Percentiles rank a stretch among this genome's conserved stretches.
These are phyloP conservation scores for Carpatolechia fugitivella DNA, from an alignment of 2,888 invertebrate species.

Conservation along the genomic window DNA sequence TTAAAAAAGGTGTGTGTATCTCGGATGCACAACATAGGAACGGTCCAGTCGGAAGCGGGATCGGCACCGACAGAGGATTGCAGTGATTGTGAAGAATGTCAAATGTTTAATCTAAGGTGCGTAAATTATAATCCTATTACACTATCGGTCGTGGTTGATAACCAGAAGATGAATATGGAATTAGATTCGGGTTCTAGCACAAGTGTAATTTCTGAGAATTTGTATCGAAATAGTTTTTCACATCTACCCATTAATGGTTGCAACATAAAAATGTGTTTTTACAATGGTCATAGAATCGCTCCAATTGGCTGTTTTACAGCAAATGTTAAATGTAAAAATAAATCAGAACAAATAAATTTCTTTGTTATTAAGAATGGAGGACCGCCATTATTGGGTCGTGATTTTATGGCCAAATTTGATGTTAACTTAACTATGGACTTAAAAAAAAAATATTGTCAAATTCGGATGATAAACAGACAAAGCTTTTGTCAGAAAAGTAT, in stretches of 20 bases:
- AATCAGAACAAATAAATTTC: slow-evolving; percentile 15
- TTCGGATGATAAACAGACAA: not conserved
- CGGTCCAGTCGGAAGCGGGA: not conserved
- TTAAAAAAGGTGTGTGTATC: slow-evolving; percentile 25
- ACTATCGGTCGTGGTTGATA: not conserved
- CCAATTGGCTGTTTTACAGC: slow-evolving; percentile 26
- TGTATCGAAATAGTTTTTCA: slow-evolving; percentile 17
- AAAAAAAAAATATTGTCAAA: not conserved
- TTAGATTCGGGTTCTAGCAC: slow-evolving; percentile 25
- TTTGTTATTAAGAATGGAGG: slow-evolving; percentile 23
- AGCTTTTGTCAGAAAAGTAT: not conserved
- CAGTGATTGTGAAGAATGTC: slow-evolving; percentile 21
- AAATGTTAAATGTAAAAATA: slow-evolving; percentile 16
- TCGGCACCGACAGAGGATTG: not conserved
- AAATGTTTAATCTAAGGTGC: slow-evolving; percentile 25
- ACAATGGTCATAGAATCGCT: slow-evolving; percentile 29
- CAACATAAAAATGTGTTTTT: slow-evolving; percentile 26
- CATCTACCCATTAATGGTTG: slow-evolving; percentile 7
- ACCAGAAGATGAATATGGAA: slow-evolving; percentile 19
- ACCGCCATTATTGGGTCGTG: slow-evolving; percentile 8
- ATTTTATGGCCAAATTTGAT: slow-evolving; percentile 11
- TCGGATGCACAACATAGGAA: not conserved
- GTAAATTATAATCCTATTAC: slow-evolving; percentile 6
- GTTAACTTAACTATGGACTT: not conserved
- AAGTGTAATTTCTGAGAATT: slow-evolving; percentile 23